Percentiles rank a stretch among this genome's conserved stretches.
Evolutionary conservation across 2,797 vertebrate genomes (phyloP).

Genomic region (Craterocephalus amniculus): DNA sequence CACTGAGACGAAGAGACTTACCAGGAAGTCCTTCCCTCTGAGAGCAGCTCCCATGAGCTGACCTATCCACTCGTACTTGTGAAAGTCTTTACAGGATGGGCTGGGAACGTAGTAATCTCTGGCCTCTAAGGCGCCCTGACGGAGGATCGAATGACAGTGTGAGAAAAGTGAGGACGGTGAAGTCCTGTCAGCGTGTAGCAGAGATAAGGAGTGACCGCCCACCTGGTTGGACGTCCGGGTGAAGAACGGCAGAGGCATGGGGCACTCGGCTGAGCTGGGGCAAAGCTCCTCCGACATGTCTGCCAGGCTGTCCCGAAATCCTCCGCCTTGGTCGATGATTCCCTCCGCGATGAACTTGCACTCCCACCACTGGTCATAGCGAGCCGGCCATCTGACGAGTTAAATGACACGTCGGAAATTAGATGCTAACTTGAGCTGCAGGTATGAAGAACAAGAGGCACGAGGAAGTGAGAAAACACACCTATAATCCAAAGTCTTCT

Average conservation of each 20-base stretch:
- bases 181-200: neutral
- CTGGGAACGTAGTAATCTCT: constrained; percentile 97
- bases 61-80: constrained; percentile 96
- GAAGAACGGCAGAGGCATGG: constrained; percentile 94
- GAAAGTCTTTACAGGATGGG: constrained; percentile 94
- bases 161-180: neutral
- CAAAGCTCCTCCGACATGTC: constrained; percentile 99
- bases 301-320: constrained; percentile 96
- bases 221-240: constrained; percentile 96
- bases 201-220: constrained; percentile 75
- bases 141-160: constrained; percentile 8
- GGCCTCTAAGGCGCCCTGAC: constrained; percentile 92
- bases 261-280: constrained; percentile 93
- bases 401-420: neutral
- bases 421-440: neutral
- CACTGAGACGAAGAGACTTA: constrained; percentile 67
- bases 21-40: constrained; percentile 96
- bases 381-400: constrained; percentile 90
- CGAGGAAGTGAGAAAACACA: constrained; percentile 51
- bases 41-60: constrained; percentile 98
- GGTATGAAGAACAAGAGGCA: neutral
- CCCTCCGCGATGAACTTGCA: constrained; percentile 99
- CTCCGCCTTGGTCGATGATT: constrained; percentile 98
- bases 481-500: constrained; percentile 98
- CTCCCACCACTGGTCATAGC: constrained; percentile 99